A percentile compares a stretch with the other conserved stretches of the same genome.
Conservation (phyloP, 1,140 invertebrate genomes). For the Drosophila willistoni region DNA sequence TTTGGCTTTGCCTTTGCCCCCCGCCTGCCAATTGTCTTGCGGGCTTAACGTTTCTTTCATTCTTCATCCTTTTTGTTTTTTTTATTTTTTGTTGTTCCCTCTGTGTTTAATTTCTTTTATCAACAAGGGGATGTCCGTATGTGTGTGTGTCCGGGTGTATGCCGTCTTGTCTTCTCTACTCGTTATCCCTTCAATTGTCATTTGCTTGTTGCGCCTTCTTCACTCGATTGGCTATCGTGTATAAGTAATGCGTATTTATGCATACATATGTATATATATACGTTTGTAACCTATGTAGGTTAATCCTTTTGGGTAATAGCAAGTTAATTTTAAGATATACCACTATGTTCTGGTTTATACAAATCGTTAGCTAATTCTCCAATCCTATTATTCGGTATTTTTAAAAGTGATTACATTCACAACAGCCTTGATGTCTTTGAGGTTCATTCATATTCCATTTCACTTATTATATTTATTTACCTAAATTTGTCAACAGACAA, state of each 20-base stretch:
- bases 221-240: conserved; percentile 43
- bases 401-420: no score
- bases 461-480: no score
- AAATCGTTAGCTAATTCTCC: no score
- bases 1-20: background rate
- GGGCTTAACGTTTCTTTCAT: conserved; percentile 68
- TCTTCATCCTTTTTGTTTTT: conserved; percentile 32
- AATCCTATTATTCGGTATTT: no score
- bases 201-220: conserved; percentile 70
- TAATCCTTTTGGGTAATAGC: conserved; percentile 62
- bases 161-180: conserved; percentile 24
- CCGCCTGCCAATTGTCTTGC: conserved; percentile 66
- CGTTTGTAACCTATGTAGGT: conserved; percentile 5
- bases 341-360: background rate
- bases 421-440: no score
- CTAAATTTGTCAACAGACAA: no score
- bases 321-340: conserved; percentile 61
- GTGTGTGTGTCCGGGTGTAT: conserved; percentile 14
- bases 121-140: conserved; percentile 46
- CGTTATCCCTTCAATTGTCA: conserved; percentile 74
- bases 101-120: conserved; percentile 78
- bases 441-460: no score
- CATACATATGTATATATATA: background rate
- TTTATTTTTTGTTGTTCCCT: conserved; percentile 46
- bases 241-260: conserved; percentile 7